A percentile compares a stretch with the other conserved stretches of the same genome.
phyloP scores from a whole-genome alignment of 2,888 invertebrate genomes.

The Pasiphila rectangulata region DNA sequence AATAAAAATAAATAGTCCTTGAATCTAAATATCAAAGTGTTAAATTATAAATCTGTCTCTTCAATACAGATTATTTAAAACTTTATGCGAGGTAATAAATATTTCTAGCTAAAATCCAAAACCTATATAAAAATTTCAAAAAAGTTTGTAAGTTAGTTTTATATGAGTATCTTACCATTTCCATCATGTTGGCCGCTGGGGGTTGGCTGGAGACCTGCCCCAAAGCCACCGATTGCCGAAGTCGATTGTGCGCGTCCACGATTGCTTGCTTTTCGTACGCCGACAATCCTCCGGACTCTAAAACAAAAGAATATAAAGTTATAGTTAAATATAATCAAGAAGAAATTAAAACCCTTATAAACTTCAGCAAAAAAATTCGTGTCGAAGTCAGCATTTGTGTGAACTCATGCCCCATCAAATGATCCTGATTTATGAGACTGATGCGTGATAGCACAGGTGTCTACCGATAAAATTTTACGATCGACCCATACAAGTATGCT shows the following conservation, averaged over 20 bases:
- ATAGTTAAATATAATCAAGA: no score
- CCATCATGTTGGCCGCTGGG: constrained; percentile 91
- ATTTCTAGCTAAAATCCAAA: constrained; percentile 21
- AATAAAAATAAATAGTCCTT: constrained; percentile 27
- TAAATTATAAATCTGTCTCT: constrained; percentile 33
- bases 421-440: constrained; percentile 62
- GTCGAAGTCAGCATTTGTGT: no score
- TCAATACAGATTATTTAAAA: constrained; percentile 29
- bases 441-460: constrained; percentile 68
- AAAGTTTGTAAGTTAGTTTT: no score
- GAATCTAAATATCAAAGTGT: constrained; percentile 31
- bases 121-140: no score
- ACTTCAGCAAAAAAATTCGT: no score
- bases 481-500: constrained; percentile 65
- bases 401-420: constrained; percentile 54
- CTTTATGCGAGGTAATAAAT: constrained; percentile 36
- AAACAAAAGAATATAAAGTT: constrained; percentile 33
- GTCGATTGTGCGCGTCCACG: constrained; percentile 89
- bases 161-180: constrained; percentile 85
- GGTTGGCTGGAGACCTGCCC: constrained; percentile 89
- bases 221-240: constrained; percentile 88
- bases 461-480: constrained; percentile 75
- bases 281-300: constrained; percentile 85
- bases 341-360: no score
- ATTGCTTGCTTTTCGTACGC: constrained; percentile 87